phyloP scores from a whole-genome alignment of 2,888 invertebrate genomes.

The Julus scandinavius region DNA sequence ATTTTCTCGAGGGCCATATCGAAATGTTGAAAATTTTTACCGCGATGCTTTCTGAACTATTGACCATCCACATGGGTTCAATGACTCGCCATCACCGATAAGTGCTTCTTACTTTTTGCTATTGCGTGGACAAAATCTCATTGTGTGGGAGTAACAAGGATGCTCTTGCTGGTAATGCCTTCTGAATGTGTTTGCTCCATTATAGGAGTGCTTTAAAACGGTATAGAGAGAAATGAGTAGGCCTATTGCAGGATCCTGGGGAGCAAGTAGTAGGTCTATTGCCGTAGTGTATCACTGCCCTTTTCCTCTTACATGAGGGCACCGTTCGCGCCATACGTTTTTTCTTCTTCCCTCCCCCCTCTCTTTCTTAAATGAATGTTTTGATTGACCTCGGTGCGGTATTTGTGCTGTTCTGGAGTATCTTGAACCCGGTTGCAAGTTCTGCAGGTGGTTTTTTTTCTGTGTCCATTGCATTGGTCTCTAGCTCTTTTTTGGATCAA shows the following conservation, averaged over 20 bases:
- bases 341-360: not conserved
- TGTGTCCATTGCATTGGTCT: conserved; percentile 9
- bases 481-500: conserved; percentile 44
- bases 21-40: not conserved
- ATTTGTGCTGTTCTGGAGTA: conserved; percentile 16
- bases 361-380: not conserved
- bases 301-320: not conserved
- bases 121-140: conserved; percentile 23
- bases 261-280: not conserved
- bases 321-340: conserved; percentile 36
- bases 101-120: not conserved
- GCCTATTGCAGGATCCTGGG: conserved; percentile 31
- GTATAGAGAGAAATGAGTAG: not conserved
- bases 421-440: not conserved
- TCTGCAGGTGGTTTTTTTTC: conserved; percentile 16
- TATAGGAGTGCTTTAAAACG: conserved; percentile 35
- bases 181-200: conserved; percentile 18
- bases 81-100: not conserved
- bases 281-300: not conserved
- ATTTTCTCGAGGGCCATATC: not conserved
- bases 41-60: not conserved
- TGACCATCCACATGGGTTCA: not conserved
- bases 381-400: not conserved
- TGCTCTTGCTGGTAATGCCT: not conserved
- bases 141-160: conserved; percentile 4